Conservation (phyloP, 2,113 vertebrate species). For the Indicator indicator region DNA sequence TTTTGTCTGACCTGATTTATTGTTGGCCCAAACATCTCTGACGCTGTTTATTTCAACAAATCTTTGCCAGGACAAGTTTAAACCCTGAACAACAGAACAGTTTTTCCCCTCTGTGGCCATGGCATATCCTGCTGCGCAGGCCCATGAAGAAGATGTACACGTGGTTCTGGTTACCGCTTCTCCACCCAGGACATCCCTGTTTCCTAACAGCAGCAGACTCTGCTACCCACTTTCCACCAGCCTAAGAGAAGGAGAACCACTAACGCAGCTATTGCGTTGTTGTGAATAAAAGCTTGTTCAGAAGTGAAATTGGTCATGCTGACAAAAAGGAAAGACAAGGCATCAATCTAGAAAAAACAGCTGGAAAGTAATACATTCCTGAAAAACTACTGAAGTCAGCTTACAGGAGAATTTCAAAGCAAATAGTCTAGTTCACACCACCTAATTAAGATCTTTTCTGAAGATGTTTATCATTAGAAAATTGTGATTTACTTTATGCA, state of each 20-base stretch:
- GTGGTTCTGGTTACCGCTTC: not conserved
- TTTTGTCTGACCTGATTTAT: conserved; percentile 40
- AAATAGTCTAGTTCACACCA: not conserved
- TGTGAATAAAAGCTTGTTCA: not conserved
- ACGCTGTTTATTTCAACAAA: conserved; percentile 20
- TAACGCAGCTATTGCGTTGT: not conserved
- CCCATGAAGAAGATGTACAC: rapidly evolving
- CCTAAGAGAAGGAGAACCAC: not conserved
- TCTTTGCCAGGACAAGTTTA: not conserved
- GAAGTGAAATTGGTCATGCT: not conserved
- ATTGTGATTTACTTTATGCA: not conserved
- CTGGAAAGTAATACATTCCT: not conserved
- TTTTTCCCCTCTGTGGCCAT: not conserved
- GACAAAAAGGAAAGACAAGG: not conserved
- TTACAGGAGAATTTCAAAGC: not conserved
- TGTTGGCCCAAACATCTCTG: conserved; percentile 17
- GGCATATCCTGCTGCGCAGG: not conserved
- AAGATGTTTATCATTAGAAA: not conserved
- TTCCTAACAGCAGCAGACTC: not conserved
- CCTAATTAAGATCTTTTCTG: not conserved
- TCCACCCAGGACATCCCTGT: not conserved
- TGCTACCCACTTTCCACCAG: not conserved
- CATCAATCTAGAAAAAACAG: not conserved
- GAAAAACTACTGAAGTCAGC: not conserved
- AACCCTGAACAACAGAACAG: not conserved